Evolutionary conservation across 2,797 vertebrate species (phyloP).

Genomic region (Etheostoma nigrum): DNA sequence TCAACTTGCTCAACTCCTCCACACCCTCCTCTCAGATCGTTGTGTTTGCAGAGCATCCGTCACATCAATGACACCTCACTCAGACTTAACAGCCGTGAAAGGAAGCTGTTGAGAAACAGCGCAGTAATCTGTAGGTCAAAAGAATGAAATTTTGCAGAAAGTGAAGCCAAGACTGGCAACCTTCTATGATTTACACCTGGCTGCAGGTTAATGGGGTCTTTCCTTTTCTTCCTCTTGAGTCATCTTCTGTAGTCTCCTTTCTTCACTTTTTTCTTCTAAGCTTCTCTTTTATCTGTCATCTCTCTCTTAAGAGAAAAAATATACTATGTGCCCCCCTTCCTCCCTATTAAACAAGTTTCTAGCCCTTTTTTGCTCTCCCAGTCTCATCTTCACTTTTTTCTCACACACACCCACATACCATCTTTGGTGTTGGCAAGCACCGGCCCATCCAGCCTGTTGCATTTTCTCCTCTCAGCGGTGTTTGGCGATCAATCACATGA

Average conservation of each 20-base stretch:
- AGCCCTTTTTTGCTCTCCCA: slow-evolving; percentile 43
- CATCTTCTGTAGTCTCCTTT: slow-evolving; percentile 36
- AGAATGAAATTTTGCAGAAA: slow-evolving; percentile 12
- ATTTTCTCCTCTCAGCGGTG: slow-evolving; percentile 57
- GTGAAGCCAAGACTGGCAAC: slow-evolving; percentile 25
- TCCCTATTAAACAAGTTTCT: slow-evolving; percentile 56
- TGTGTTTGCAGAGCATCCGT: slow-evolving; percentile 53
- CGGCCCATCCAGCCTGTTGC: slow-evolving; percentile 79
- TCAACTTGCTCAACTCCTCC: slow-evolving; percentile 46
- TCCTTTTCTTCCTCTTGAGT: slow-evolving; percentile 57
- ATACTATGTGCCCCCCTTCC: neutral
- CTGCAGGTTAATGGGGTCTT: slow-evolving; percentile 70
- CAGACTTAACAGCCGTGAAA: slow-evolving; percentile 36
- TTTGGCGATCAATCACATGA: slow-evolving; percentile 79
- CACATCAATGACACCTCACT: slow-evolving; percentile 52
- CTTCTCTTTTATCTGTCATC: slow-evolving; percentile 66
- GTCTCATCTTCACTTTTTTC: slow-evolving; percentile 61
- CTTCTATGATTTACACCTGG: slow-evolving; percentile 59
- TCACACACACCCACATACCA: slow-evolving; percentile 83
- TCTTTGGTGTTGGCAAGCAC: slow-evolving; percentile 74
- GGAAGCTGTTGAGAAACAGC: slow-evolving; percentile 55
- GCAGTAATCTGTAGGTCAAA: slow-evolving; percentile 41
- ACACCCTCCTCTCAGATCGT: slow-evolving; percentile 32
- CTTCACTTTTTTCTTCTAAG: slow-evolving; percentile 24
- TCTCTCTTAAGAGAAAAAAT: slow-evolving; percentile 35